phyloP scores from a whole-genome alignment of 2,888 invertebrate genomes.

The Drosophila meridionalis region DNA sequence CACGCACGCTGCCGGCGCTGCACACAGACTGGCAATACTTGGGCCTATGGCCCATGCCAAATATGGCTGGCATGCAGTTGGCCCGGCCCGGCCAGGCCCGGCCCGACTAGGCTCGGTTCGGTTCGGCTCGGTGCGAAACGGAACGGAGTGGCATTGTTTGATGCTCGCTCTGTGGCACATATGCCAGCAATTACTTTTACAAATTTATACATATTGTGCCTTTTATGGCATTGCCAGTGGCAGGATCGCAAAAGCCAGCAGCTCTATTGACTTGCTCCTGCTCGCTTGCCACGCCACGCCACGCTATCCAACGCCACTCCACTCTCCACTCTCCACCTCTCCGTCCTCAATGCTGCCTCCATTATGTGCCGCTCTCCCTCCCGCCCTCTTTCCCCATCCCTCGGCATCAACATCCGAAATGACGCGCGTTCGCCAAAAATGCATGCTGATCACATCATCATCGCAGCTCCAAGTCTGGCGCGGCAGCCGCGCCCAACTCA shows the following conservation, averaged over 20 bases:
- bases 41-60: conserved; percentile 69
- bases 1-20: conserved; percentile 66
- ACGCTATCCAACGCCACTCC: not conserved
- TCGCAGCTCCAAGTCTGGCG: conserved; percentile 36
- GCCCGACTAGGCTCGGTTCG: conserved; percentile 14
- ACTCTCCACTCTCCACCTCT: not conserved
- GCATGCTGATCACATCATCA: conserved; percentile 73
- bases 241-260: conserved; percentile 57
- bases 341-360: not conserved
- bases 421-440: conserved; percentile 78
- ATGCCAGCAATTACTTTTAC: conserved; percentile 83
- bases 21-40: conserved; percentile 56
- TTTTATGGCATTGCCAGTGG: conserved; percentile 76
- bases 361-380: not conserved
- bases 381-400: conserved; percentile 17
- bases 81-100: conserved; percentile 24
- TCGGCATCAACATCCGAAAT: conserved; percentile 72
- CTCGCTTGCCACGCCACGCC: conserved; percentile 9
- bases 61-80: conserved; percentile 67
- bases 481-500: conserved; percentile 47
- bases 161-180: conserved; percentile 67
- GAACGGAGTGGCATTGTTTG: conserved; percentile 68
- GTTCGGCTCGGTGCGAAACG: conserved; percentile 13
- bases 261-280: conserved; percentile 61
- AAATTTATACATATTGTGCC: conserved; percentile 83